phyloP scores from a whole-genome alignment of 2,888 invertebrate species.

The Stenotaenia linearis region DNA sequence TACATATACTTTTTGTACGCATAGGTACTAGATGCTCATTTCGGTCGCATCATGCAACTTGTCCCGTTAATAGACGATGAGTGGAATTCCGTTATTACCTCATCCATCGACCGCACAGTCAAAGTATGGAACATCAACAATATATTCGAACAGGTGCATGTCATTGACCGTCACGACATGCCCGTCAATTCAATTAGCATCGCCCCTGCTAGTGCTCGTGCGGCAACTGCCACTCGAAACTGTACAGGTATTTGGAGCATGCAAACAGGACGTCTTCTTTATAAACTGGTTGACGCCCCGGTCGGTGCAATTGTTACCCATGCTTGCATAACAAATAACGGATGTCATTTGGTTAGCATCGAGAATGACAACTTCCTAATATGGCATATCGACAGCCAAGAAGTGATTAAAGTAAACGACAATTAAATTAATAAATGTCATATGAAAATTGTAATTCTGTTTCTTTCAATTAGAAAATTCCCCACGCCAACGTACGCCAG shows the following conservation, averaged over 20 bases:
- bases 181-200: constrained; percentile 78
- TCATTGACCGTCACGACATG: constrained; percentile 89
- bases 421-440: no score
- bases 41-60: constrained; percentile 88
- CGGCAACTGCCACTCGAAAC: constrained; percentile 86
- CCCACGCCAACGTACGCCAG: constrained; percentile 73
- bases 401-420: background rate
- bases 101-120: constrained; percentile 93
- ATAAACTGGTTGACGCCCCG: constrained; percentile 83
- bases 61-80: constrained; percentile 78
- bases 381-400: constrained; percentile 73
- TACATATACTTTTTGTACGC: no score
- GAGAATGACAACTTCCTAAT: constrained; percentile 87
- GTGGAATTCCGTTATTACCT: constrained; percentile 88
- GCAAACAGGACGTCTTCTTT: constrained; percentile 71
- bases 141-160: constrained; percentile 94
- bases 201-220: constrained; percentile 64
- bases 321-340: constrained; percentile 78
- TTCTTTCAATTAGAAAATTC: constrained; percentile 66
- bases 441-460: background rate
- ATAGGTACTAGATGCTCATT: constrained; percentile 85
- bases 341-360: constrained; percentile 78
- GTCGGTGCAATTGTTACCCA: constrained; percentile 91
- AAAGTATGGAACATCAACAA: constrained; percentile 99
- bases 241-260: constrained; percentile 95